These are phyloP conservation scores for Tupaia chinensis DNA, from an alignment of 2,113 vertebrate species.

Conservation along the genomic window DNA sequence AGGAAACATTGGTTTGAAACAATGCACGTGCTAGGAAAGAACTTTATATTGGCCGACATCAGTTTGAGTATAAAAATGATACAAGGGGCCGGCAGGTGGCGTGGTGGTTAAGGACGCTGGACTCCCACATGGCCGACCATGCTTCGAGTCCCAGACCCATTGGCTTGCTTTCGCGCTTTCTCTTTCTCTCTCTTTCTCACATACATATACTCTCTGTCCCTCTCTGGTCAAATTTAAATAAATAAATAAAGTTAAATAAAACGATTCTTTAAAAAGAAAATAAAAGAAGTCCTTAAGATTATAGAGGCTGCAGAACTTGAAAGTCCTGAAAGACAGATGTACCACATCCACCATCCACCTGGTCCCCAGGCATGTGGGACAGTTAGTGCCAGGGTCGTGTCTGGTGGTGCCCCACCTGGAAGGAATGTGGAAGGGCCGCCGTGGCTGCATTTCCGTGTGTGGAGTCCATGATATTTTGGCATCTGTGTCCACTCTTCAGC, in stretches of 20 bases:
- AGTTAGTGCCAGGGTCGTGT: accelerated
- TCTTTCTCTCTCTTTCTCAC: no score
- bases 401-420: neutral
- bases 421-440: neutral
- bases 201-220: no score
- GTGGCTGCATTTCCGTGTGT: neutral
- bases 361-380: neutral
- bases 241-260: no score
- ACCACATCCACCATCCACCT: neutral
- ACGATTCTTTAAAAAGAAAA: no score
- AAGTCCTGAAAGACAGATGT: neutral
- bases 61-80: neutral
- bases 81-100: no score
- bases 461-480: neutral
- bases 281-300: neutral
- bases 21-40: neutral
- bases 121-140: no score
- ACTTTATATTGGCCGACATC: neutral
- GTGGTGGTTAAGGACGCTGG: no score
- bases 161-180: no score
- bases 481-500: neutral
- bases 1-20: neutral
- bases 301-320: neutral
- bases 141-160: no score
- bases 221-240: no score